These are phyloP conservation scores for Petrocephalus schoutedeni DNA, from an alignment of 2,797 vertebrate species.

Conservation along the genomic window DNA sequence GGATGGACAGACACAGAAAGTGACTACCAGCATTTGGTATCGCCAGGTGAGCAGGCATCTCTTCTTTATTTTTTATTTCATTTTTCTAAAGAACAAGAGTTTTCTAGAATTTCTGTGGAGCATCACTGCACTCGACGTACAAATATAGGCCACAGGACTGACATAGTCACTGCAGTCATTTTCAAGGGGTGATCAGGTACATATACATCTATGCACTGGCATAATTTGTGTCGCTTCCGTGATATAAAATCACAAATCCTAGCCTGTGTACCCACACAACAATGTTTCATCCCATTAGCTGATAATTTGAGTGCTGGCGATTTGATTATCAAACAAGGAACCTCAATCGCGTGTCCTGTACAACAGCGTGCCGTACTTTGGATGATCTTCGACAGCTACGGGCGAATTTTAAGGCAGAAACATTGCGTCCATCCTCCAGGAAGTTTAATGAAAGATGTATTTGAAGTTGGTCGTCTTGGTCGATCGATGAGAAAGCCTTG, in stretches of 20 bases:
- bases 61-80: not conserved
- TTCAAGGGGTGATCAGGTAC: not conserved
- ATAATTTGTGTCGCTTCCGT: not conserved
- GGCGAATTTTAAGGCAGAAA: not conserved
- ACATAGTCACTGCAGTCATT: not conserved
- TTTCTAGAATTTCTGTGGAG: not conserved
- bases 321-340: not conserved
- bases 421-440: not conserved
- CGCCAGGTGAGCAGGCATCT: constrained; percentile 61
- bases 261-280: not conserved
- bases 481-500: not conserved
- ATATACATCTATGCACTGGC: not conserved
- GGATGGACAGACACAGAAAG: constrained; percentile 78
- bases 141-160: not conserved
- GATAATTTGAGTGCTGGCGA: not conserved
- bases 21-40: constrained; percentile 79
- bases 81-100: not conserved
- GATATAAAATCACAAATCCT: constrained; percentile 7
- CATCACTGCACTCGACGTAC: not conserved
- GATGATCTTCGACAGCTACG: not conserved
- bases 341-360: not conserved
- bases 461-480: not conserved
- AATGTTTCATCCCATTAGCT: not conserved
- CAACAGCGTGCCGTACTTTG: not conserved
- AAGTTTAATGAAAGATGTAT: not conserved